These are phyloP conservation scores for Eumerus sabulonum DNA, from an alignment of 2,888 invertebrate species.

Conservation along the genomic window DNA sequence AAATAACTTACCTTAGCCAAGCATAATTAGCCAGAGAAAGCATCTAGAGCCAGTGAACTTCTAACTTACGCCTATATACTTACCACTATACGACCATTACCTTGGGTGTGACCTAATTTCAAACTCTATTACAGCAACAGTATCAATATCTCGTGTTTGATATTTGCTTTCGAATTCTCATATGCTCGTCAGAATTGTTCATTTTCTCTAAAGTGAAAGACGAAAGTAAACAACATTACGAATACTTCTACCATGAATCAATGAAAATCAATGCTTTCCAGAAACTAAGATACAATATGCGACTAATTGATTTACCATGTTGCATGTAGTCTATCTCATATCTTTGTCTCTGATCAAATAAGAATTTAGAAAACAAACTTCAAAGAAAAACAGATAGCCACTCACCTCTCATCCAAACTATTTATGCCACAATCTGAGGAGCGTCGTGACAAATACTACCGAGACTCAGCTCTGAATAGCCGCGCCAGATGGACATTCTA, in stretches of 20 bases:
- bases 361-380: constrained; percentile 22
- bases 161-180: too few species aligned
- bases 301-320: constrained; percentile 58
- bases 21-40: too few species aligned
- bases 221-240: constrained; percentile 28
- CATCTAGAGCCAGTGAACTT: too few species aligned
- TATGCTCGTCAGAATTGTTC: neutral
- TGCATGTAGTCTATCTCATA: constrained; percentile 8
- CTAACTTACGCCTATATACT: too few species aligned
- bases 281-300: constrained; percentile 9
- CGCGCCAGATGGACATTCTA: neutral
- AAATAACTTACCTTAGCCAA: too few species aligned
- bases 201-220: constrained; percentile 7
- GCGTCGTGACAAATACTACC: constrained; percentile 12
- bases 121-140: too few species aligned
- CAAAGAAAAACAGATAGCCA: constrained; percentile 3
- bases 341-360: constrained; percentile 45
- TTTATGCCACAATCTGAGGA: constrained; percentile 53
- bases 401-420: constrained; percentile 27
- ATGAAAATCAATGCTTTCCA: neutral
- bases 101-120: too few species aligned
- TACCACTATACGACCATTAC: too few species aligned
- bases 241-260: too few species aligned
- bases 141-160: too few species aligned
- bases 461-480: neutral